These are phyloP conservation scores for Sebastes steindachneri DNA, from an alignment of 2,797 vertebrate genomes.

Conservation along the genomic window DNA sequence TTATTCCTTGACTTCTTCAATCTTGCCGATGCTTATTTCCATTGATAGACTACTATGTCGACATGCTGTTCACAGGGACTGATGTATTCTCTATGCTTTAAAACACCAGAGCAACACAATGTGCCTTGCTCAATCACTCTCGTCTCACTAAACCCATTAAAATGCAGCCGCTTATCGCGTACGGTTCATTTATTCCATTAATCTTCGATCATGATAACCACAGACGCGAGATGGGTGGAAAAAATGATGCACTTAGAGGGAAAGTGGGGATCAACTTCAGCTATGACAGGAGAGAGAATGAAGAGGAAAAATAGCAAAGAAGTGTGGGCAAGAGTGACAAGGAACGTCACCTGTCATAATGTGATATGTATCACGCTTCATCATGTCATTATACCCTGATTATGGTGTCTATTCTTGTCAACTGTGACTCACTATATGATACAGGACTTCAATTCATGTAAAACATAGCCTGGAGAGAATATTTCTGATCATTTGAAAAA, in stretches of 20 bases:
- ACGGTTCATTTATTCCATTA: conserved; percentile 18
- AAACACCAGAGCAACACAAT: conserved; percentile 2
- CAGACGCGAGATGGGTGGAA: not conserved
- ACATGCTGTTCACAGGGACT: not conserved
- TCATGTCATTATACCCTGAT: not conserved
- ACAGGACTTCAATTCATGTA: not conserved
- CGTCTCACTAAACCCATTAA: conserved; percentile 16
- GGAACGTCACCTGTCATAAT: not conserved
- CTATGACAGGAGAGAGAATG: not conserved
- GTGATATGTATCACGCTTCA: not conserved
- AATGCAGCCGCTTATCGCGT: not conserved
- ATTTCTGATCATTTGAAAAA: not conserved
- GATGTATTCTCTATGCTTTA: not conserved
- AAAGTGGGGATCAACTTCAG: not conserved
- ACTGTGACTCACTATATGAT: not conserved
- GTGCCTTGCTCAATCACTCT: not conserved
- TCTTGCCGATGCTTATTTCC: not conserved
- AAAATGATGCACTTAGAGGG: not conserved
- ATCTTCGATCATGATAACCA: not conserved
- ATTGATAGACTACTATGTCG: not conserved
- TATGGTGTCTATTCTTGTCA: not conserved
- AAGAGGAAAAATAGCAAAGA: not conserved
- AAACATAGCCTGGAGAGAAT: not conserved
- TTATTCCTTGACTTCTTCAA: not conserved
- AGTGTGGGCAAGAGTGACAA: not conserved